Evolutionary conservation across 2,888 invertebrate genomes (phyloP).

Genomic region (Philereme transversata): DNA sequence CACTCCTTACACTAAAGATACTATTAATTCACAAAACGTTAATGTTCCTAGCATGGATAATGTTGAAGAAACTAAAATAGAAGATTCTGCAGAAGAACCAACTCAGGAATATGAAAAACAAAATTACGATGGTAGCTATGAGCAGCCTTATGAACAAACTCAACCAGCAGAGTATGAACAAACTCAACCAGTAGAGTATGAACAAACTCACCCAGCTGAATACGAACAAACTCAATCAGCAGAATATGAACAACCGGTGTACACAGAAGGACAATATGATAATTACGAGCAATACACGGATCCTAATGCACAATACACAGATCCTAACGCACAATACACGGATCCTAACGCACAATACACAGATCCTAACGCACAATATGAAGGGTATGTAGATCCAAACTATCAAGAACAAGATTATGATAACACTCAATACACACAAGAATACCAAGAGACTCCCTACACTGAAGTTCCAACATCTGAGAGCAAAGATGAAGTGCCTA

Average conservation of each 20-base stretch:
- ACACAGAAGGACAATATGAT: conserved; percentile 61
- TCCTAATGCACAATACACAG: no score
- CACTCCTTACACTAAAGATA: conserved; percentile 16
- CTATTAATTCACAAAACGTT: conserved; percentile 1
- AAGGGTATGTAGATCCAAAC: conserved; percentile 56
- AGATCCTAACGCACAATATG: conserved; percentile 60
- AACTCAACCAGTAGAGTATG: conserved; percentile 31
- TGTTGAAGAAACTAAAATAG: conserved; percentile 12
- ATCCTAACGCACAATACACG: conserved; percentile 47
- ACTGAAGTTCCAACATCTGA: conserved; percentile 41
- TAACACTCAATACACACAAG: conserved; percentile 52
- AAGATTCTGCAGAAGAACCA: conserved; percentile 16
- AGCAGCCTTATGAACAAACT: conserved; percentile 53
- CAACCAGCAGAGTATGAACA: conserved; percentile 24
- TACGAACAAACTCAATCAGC: conserved; percentile 39
- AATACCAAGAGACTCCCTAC: conserved; percentile 39
- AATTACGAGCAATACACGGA: conserved; percentile 55
- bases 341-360: conserved; percentile 53
- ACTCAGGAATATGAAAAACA: conserved; percentile 38
- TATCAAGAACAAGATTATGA: conserved; percentile 64
- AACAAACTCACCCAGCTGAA: conserved; percentile 38
- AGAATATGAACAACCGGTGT: conserved; percentile 56
- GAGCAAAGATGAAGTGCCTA: conserved; percentile 53
- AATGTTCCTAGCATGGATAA: background rate
- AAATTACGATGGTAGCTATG: conserved; percentile 46